A percentile compares a stretch with the other conserved stretches of the same genome.
Conservation (phyloP, 2,113 vertebrate species). For the Chaetorhynchus papuensis region DNA sequence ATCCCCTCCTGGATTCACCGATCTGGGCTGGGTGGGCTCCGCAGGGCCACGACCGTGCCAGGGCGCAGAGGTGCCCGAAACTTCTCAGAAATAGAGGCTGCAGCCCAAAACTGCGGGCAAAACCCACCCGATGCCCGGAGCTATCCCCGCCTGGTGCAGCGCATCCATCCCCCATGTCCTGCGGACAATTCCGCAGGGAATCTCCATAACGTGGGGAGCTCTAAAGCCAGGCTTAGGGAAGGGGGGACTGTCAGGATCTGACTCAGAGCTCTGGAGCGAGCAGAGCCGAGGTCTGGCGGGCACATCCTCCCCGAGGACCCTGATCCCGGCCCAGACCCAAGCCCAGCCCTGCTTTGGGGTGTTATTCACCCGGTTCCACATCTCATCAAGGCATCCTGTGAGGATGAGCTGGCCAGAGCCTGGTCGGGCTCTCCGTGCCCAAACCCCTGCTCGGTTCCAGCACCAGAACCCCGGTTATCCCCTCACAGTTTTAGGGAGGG, state of each 20-base stretch:
- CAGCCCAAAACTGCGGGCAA: neutral
- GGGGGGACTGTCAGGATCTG: neutral
- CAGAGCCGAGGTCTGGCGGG: neutral
- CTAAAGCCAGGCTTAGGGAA: neutral
- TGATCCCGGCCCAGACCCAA: fast-evolving
- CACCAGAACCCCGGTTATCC: fast-evolving
- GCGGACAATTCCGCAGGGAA: fast-evolving
- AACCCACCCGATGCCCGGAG: fast-evolving
- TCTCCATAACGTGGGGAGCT: fast-evolving
- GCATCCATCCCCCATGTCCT: neutral
- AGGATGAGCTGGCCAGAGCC: neutral
- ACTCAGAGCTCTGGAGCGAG: neutral
- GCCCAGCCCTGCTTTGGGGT: fast-evolving
- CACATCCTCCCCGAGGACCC: neutral
- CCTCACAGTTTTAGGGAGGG: fast-evolving
- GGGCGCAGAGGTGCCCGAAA: neutral
- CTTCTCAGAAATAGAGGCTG: neutral
- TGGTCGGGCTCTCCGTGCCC: fast-evolving
- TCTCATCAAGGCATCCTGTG: neutral
- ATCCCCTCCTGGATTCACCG: fast-evolving
- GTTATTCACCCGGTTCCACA: neutral
- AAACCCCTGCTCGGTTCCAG: neutral
- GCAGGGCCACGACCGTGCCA: fast-evolving
- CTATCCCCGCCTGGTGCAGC: fast-evolving
- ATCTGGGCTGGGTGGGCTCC: neutral